phyloP scores from a whole-genome alignment of 2,113 vertebrate species.

The Oreochromis niloticus region DNA sequence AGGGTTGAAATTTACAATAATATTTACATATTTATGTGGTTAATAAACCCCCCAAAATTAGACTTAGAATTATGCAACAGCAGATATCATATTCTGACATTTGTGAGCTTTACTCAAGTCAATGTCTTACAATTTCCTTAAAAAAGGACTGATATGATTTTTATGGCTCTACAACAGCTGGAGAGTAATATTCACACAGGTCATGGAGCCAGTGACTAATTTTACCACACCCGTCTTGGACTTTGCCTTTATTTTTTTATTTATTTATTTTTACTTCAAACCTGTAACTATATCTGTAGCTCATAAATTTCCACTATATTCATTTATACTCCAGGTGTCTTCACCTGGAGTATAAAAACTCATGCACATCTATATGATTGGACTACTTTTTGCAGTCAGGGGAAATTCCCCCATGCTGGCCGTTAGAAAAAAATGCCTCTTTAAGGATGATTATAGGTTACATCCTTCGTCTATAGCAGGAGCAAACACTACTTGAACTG shows the following conservation, averaged over 20 bases:
- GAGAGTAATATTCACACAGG: background rate
- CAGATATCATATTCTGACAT: background rate
- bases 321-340: background rate
- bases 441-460: background rate
- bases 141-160: background rate
- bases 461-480: background rate
- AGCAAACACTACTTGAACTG: background rate
- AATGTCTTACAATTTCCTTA: background rate
- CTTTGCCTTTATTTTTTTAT: background rate
- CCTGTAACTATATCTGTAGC: background rate
- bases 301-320: background rate
- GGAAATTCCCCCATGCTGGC: background rate
- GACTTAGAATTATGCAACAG: background rate
- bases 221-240: background rate
- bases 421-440: background rate
- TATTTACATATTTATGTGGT: background rate
- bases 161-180: background rate
- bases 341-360: background rate
- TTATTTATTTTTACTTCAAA: background rate
- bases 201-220: background rate
- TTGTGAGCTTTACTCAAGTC: background rate
- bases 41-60: background rate
- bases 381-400: background rate
- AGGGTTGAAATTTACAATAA: background rate
- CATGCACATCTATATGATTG: background rate